Conservation (phyloP, 2,888 invertebrate genomes). For the Cheilosia soror region DNA sequence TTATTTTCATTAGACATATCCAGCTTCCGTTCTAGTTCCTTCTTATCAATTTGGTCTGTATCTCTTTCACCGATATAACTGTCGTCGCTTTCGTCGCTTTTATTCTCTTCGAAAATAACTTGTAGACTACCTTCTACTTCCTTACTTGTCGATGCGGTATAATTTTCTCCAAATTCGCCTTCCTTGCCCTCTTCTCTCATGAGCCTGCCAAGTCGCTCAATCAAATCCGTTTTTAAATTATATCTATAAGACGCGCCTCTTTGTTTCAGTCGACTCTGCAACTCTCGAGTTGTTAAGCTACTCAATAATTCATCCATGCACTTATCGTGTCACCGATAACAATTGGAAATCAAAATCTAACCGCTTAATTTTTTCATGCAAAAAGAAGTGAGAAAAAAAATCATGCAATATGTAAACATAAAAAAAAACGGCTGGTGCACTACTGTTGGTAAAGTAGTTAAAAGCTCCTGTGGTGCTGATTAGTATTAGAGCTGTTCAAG, state of each 20-base stretch:
- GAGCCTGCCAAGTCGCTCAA: neutral
- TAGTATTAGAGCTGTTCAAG: no score
- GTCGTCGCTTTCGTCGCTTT: neutral
- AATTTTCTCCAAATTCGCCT: neutral
- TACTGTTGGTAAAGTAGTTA: neutral
- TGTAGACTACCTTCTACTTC: neutral
- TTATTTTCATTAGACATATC: neutral
- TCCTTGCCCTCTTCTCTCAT: neutral
- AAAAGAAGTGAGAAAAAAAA: neutral
- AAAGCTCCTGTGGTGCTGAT: neutral
- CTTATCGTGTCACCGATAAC: neutral
- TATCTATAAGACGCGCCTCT: no score
- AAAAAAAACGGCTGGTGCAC: no score
- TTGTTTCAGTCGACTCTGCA: neutral
- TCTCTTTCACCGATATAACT: neutral
- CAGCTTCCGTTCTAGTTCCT: neutral
- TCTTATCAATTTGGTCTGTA: neutral
- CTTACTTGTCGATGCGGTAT: neutral
- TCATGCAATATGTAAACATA: neutral
- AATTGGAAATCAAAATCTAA: neutral
- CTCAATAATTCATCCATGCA: conserved; percentile 7
- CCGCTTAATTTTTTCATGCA: neutral
- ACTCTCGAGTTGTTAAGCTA: conserved; percentile 1
- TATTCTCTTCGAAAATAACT: neutral
- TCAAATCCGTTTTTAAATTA: no score